Evolutionary conservation across 2,797 vertebrate species (phyloP).

Genomic region (Eupleurogrammus muticus): DNA sequence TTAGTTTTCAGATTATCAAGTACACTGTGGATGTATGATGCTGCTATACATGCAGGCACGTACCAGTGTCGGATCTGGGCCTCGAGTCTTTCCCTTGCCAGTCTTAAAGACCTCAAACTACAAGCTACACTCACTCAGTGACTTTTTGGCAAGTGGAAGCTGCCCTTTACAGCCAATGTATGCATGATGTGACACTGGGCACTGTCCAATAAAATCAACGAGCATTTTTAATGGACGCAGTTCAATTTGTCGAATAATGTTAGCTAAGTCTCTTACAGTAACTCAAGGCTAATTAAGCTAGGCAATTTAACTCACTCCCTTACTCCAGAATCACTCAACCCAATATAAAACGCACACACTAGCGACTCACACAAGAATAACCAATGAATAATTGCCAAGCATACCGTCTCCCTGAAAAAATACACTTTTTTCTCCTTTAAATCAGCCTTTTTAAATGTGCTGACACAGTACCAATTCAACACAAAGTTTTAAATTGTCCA

Average conservation of each 20-base stretch:
- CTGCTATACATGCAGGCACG: neutral
- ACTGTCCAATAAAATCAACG: slow-evolving; percentile 53
- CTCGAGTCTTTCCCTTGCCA: slow-evolving; percentile 8
- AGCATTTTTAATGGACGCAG: slow-evolving; percentile 54
- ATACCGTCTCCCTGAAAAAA: too few species aligned
- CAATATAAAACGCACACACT: slow-evolving; percentile 29
- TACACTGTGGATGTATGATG: slow-evolving; percentile 1
- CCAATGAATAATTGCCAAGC: neutral
- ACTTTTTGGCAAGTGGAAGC: slow-evolving; percentile 42
- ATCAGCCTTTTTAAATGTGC: slow-evolving; percentile 7
- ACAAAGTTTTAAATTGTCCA: slow-evolving; percentile 14
- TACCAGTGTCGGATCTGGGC: neutral
- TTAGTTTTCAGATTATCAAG: neutral
- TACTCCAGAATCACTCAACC: slow-evolving; percentile 18
- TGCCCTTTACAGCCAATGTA: slow-evolving; percentile 52
- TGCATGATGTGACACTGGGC: slow-evolving; percentile 36
- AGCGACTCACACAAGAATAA: neutral
- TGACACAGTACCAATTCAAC: slow-evolving; percentile 7
- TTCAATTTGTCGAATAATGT: slow-evolving; percentile 52
- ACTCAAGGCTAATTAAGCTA: slow-evolving; percentile 45
- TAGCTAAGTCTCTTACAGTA: slow-evolving; percentile 53
- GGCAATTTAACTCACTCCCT: slow-evolving; percentile 27
- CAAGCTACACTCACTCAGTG: slow-evolving; percentile 16
- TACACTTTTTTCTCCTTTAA: neutral
- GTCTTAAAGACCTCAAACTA: slow-evolving; percentile 34